Evolutionary conservation across 2,797 vertebrate genomes (phyloP).

Genomic region (Lycodopsis pacificus): DNA sequence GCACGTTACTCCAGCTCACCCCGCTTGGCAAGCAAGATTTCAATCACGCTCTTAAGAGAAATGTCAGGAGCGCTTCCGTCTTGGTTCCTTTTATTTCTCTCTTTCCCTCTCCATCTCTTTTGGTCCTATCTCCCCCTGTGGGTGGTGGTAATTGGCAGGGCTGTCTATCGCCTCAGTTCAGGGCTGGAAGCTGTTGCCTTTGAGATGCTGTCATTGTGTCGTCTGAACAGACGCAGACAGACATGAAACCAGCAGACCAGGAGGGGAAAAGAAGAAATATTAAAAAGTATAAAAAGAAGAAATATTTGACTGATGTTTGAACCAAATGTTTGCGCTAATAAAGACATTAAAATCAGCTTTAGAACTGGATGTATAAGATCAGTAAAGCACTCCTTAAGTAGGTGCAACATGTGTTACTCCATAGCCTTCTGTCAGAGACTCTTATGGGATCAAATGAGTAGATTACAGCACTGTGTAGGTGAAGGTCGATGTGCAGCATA

Average conservation of each 20-base stretch:
- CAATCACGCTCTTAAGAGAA: slow-evolving; percentile 63
- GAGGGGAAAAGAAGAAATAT: neutral
- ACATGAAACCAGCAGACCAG: slow-evolving; percentile 41
- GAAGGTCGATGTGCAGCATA: slow-evolving; percentile 12
- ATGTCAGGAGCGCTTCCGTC: slow-evolving; percentile 64
- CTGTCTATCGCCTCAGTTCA: slow-evolving; percentile 54
- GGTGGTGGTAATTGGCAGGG: slow-evolving; percentile 69
- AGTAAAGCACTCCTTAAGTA: neutral
- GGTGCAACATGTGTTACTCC: slow-evolving; percentile 8
- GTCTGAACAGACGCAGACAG: slow-evolving; percentile 41
- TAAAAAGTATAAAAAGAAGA: slow-evolving; percentile 13
- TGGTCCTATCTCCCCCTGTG: slow-evolving; percentile 58
- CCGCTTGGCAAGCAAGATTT: slow-evolving; percentile 70
- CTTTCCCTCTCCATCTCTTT: slow-evolving; percentile 45
- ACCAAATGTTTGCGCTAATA: slow-evolving; percentile 27
- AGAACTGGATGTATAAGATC: neutral
- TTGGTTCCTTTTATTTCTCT: slow-evolving; percentile 48
- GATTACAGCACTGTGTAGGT: neutral
- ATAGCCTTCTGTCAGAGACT: slow-evolving; percentile 1
- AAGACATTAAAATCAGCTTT: slow-evolving; percentile 15
- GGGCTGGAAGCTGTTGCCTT: slow-evolving; percentile 52
- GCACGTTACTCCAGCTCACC: slow-evolving; percentile 66
- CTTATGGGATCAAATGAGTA: neutral
- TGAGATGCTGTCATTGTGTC: slow-evolving; percentile 59
- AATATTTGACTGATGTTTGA: slow-evolving; percentile 33